Evolutionary conservation across 2,797 vertebrate species (phyloP).

Genomic region (Danionella dracula): DNA sequence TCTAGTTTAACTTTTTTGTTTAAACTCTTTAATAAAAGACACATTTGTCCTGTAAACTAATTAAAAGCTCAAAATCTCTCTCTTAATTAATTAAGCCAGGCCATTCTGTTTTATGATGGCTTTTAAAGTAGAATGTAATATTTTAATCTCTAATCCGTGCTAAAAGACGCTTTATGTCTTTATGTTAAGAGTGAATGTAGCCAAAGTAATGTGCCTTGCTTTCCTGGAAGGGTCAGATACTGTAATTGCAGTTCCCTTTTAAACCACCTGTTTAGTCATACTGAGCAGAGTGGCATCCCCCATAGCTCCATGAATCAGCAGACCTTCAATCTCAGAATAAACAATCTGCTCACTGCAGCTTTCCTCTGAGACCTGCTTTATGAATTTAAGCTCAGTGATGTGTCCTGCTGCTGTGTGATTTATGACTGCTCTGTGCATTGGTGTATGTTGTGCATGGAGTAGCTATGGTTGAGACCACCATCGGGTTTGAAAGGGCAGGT

Average conservation of each 20-base stretch:
- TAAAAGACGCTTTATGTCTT: not conserved
- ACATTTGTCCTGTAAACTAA: not conserved
- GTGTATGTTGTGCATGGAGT: not conserved
- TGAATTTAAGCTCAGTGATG: not conserved
- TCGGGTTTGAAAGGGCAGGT: constrained; percentile 11
- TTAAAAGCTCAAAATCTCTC: constrained; percentile 14
- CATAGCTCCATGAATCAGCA: not conserved
- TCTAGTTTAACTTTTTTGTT: constrained; percentile 10
- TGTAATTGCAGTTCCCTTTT: constrained; percentile 24
- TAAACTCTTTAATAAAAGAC: not conserved
- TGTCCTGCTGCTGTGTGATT: constrained; percentile 19
- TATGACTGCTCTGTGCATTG: not conserved
- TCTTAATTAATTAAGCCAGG: not conserved
- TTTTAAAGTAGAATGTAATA: not conserved
- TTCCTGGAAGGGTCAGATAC: not conserved
- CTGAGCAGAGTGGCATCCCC: constrained; percentile 15
- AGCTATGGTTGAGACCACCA: constrained; percentile 5
- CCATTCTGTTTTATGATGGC: not conserved
- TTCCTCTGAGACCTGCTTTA: constrained; percentile 1
- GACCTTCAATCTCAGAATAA: constrained; percentile 13
- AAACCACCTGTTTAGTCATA: constrained; percentile 13
- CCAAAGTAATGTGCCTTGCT: not conserved
- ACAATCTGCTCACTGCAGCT: constrained; percentile 16
- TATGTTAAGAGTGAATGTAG: not conserved
- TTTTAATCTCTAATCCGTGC: not conserved